Conservation (phyloP, 2,113 vertebrate genomes). For the Calidris pugnax region DNA sequence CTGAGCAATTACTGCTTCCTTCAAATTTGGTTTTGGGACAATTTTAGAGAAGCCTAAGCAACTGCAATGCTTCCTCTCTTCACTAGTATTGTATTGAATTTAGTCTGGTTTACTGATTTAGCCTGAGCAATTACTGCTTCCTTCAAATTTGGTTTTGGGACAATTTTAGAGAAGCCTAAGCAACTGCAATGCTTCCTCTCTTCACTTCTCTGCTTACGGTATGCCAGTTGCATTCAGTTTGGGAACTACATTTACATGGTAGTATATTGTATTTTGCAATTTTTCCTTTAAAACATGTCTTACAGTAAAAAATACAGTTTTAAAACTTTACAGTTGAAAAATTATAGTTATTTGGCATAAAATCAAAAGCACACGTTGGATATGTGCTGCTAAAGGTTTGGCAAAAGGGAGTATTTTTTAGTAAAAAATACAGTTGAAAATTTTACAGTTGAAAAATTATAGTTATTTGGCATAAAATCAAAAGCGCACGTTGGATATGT, state of each 20-base stretch:
- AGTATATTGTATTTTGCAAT: not conserved
- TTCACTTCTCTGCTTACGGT: not conserved
- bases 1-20: not conserved
- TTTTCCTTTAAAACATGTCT: not conserved
- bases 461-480: not conserved
- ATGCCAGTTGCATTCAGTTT: not conserved
- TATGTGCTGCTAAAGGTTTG: not conserved
- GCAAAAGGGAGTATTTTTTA: no score
- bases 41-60: not conserved
- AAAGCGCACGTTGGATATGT: not conserved
- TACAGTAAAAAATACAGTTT: not conserved
- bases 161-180: not conserved
- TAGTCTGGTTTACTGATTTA: not conserved
- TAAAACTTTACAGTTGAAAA: not conserved
- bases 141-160: not conserved
- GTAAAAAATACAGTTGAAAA: not conserved
- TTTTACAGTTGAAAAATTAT: not conserved
- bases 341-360: not conserved
- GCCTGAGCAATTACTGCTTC: not conserved
- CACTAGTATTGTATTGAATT: not conserved
- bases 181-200: rapidly evolving
- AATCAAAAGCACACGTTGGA: not conserved
- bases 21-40: not conserved
- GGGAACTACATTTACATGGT: not conserved
- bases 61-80: rapidly evolving